Evolutionary conservation across 1,140 invertebrate genomes (phyloP).

Genomic region (Steinernema khuongi): DNA sequence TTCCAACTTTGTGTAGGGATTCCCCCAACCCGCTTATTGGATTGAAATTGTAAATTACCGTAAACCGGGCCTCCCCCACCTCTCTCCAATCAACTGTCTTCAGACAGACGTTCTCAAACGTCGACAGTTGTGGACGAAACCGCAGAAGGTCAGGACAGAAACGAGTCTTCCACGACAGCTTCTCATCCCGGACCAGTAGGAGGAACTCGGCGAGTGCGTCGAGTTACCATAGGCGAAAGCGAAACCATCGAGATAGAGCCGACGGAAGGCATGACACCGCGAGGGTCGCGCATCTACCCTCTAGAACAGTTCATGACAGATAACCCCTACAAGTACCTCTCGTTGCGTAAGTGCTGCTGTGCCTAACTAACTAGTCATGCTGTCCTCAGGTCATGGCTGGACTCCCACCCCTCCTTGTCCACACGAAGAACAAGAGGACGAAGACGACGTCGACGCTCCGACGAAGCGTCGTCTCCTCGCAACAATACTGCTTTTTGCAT

Average conservation of each 20-base stretch:
- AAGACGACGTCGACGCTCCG: conserved; percentile 11
- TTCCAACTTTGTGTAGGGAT: no score
- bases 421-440: not conserved
- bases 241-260: not conserved
- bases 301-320: conserved; percentile 7
- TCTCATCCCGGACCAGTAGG: not conserved
- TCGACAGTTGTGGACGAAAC: not conserved
- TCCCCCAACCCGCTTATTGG: no score
- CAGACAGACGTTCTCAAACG: not conserved
- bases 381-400: not conserved
- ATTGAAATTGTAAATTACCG: no score
- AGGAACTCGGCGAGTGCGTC: not conserved
- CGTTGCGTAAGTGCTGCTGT: not conserved
- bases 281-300: not conserved
- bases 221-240: not conserved
- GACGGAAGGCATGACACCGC: not conserved
- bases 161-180: not conserved
- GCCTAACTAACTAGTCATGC: not conserved
- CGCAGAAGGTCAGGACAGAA: not conserved
- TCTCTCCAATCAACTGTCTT: no score
- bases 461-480: not conserved
- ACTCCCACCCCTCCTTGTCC: not conserved
- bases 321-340: not conserved
- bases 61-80: no score
- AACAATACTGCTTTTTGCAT: not conserved